Percentiles rank a stretch among this genome's conserved stretches.
Conservation (phyloP, 2,797 vertebrate genomes). For the Schizopygopsis pylzovi region DNA sequence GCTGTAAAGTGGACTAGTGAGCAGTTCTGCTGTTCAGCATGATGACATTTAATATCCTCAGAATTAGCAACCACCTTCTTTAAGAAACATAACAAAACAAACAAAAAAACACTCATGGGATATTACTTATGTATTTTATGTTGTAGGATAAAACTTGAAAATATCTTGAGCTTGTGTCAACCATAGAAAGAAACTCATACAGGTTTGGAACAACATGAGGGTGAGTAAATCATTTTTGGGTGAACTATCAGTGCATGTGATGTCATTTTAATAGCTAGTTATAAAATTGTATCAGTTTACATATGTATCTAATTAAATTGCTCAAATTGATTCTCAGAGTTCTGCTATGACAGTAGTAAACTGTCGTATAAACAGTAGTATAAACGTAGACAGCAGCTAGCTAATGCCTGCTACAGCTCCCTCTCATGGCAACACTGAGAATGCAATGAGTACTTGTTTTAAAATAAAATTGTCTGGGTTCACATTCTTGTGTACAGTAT, state of each 20-base stretch:
- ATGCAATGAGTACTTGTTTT: background rate
- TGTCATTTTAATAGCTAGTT: background rate
- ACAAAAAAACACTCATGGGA: background rate
- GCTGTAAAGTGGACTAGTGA: background rate
- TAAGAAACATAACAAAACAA: background rate
- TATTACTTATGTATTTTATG: background rate
- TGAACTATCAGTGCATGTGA: background rate
- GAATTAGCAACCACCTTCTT: background rate
- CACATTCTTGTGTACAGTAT: background rate
- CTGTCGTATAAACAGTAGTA: background rate
- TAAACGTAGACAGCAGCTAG: background rate
- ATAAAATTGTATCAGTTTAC: background rate
- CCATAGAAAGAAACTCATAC: background rate
- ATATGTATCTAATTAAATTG: background rate
- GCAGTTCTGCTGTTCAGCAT: background rate
- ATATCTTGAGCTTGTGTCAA: background rate
- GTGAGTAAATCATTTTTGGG: background rate
- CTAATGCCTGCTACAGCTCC: background rate
- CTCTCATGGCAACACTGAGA: background rate
- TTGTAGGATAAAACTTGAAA: background rate
- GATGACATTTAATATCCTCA: background rate
- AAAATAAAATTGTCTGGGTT: background rate
- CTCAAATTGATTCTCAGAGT: background rate
- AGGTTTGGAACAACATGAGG: background rate
- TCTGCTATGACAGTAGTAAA: background rate